Evolutionary conservation across 2,113 vertebrate species (phyloP).

Genomic region (Microtus richardsoni): DNA sequence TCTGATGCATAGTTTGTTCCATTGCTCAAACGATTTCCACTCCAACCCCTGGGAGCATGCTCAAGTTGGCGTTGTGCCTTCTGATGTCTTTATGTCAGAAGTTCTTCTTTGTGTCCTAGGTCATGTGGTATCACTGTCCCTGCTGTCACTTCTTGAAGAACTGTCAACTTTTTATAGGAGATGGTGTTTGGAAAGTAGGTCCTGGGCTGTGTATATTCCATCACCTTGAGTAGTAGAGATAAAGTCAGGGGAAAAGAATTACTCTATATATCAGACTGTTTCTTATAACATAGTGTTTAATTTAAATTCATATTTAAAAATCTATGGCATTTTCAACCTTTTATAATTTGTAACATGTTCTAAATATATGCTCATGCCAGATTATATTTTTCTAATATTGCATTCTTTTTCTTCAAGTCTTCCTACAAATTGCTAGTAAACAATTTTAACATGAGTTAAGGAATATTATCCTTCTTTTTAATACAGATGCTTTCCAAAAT

Average conservation of each 20-base stretch:
- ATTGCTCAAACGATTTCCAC: background rate
- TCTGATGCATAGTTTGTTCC: background rate
- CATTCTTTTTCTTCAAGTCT: background rate
- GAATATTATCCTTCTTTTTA: background rate
- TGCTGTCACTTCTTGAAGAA: background rate
- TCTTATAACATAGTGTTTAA: background rate
- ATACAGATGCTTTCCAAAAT: background rate
- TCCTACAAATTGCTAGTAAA: conserved; percentile 42
- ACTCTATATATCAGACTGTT: background rate
- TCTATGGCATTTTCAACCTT: conserved; percentile 14
- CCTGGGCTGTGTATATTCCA: background rate
- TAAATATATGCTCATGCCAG: background rate
- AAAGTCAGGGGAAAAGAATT: background rate
- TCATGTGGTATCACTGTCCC: background rate
- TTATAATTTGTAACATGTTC: background rate
- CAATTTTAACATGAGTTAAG: background rate
- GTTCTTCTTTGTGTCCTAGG: background rate
- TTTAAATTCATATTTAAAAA: background rate
- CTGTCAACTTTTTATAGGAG: background rate
- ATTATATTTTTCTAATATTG: conserved; percentile 14
- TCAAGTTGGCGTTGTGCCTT: background rate
- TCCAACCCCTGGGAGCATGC: background rate
- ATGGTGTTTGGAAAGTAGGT: background rate
- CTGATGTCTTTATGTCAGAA: background rate
- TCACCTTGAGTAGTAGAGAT: background rate